phyloP scores from a whole-genome alignment of 2,888 invertebrate genomes.

The Podotricha telesiphe region DNA sequence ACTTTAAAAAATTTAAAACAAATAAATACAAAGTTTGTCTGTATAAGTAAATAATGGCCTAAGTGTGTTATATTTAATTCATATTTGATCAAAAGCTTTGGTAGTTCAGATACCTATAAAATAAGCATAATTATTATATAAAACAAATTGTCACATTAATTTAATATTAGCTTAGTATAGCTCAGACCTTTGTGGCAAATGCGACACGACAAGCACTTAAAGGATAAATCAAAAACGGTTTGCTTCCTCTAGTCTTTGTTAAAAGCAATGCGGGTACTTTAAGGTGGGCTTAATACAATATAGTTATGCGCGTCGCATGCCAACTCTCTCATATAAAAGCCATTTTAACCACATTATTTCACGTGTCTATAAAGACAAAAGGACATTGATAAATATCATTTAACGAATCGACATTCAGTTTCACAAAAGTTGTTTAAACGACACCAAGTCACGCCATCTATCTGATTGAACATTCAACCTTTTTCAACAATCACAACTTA shows the following conservation, averaged over 20 bases:
- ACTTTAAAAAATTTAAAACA: no score
- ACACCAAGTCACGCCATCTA: slow-evolving; percentile 82
- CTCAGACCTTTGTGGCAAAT: neutral
- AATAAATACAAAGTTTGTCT: no score
- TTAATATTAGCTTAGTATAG: neutral
- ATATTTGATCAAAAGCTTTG: no score
- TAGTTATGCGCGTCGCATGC: slow-evolving; percentile 66
- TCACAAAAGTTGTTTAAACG: slow-evolving; percentile 75
- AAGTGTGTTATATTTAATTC: no score
- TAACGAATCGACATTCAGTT: slow-evolving; percentile 80
- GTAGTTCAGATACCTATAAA: neutral
- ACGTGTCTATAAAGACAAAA: slow-evolving; percentile 82
- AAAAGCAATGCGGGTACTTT: slow-evolving; percentile 67
- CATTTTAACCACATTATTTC: slow-evolving; percentile 62
- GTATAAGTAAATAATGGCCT: neutral
- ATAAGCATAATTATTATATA: neutral
- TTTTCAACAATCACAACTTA: slow-evolving; percentile 75
- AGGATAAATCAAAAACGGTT: slow-evolving; percentile 31
- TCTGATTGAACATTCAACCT: slow-evolving; percentile 76
- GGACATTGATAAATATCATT: slow-evolving; percentile 79
- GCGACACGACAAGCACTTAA: slow-evolving; percentile 13
- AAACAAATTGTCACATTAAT: neutral
- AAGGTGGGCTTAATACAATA: slow-evolving; percentile 50
- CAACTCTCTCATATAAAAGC: slow-evolving; percentile 59
- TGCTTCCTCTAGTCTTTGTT: slow-evolving; percentile 26